Conservation (phyloP, 2,888 invertebrate species). For the Kuschelorhynchus macadamiae region DNA sequence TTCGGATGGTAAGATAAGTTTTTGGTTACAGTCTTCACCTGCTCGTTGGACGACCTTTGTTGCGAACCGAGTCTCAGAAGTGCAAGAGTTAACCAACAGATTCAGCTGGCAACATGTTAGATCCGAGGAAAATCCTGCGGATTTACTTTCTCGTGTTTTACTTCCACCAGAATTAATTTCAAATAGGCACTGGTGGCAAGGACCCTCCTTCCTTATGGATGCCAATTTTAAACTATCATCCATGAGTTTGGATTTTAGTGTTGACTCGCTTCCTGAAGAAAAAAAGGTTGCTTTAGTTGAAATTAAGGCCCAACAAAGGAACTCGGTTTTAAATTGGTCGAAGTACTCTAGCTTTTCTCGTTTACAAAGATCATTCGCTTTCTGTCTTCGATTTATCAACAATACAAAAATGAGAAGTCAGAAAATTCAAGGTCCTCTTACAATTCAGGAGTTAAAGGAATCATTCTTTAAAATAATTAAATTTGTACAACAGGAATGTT, state of each 20-base stretch:
- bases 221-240: conserved; percentile 1
- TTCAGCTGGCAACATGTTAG: conserved; percentile 8
- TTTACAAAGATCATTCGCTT: conserved; percentile 6
- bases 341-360: not conserved
- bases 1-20: not conserved
- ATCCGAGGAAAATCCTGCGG: conserved; percentile 19
- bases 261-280: conserved; percentile 9
- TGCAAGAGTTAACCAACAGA: conserved; percentile 6
- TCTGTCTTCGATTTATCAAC: not conserved
- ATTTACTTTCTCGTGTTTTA: conserved; percentile 10
- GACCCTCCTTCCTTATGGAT: conserved; percentile 10
- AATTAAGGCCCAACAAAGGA: not conserved
- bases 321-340: too few species aligned
- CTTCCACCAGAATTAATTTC: conserved; percentile 5
- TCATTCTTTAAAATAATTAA: conserved; percentile 1
- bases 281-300: conserved; percentile 41
- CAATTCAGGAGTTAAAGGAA: not conserved
- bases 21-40: conserved; percentile 8
- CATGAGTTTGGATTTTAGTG: not conserved
- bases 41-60: conserved; percentile 13
- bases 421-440: too few species aligned
- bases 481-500: not conserved
- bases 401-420: too few species aligned
- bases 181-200: conserved; percentile 14
- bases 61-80: conserved; percentile 9